Base-by-base conservation (phyloP, 2,797 vertebrate genomes). In the Macropus fuliginosus region DNA sequence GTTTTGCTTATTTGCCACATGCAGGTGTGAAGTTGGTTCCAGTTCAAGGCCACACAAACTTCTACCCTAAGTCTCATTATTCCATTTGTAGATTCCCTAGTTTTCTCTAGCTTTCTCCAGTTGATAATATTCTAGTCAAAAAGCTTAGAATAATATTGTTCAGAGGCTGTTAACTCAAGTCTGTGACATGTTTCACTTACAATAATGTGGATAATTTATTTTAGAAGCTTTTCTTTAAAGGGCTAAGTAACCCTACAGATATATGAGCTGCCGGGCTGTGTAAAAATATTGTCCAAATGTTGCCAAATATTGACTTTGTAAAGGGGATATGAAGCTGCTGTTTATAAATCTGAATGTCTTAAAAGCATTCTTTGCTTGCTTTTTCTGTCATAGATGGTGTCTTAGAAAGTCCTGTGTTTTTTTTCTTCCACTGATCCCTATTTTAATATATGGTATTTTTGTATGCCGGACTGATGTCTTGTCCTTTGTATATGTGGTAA, bases 291-390 rank as follows among this genome's bases (percentile, higher is more conserved):
- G 96, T 98, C 95, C 97, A 97, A 98, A 96, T 90, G 93, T 98
- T 98, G 97, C 97, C 97, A 98, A 98, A 98, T 97, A 98, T 62
- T 98, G 97, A 97, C 97, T 98, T 98, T 89, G 5, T 97, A 98
- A 98, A 97, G 95, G 94, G 97, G 97, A 97, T 98, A 97, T 98
- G 93, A 95, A 98, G 97, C 94, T 97, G 96, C 97, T 98, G 98
- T 98, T 96, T 40, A 97, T 98, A 98, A 97, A 98, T 98, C 95
- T 96, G 97, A 98, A 97, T 97, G 97, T 98, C 98, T 98, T 96
- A 97, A 97, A 98, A 97, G 91, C 94, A 96, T 95, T 98, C 96
- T 96, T 95, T 98, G 97, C 97, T 98, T 98, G 95, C 97, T 98
- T 40, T 97, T 62, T 97, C 97, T 98, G 94, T 96, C 95, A 92